These are phyloP conservation scores for Caenorhabditis afra DNA, from an alignment of 2,888 invertebrate genomes.

Conservation along the genomic window DNA sequence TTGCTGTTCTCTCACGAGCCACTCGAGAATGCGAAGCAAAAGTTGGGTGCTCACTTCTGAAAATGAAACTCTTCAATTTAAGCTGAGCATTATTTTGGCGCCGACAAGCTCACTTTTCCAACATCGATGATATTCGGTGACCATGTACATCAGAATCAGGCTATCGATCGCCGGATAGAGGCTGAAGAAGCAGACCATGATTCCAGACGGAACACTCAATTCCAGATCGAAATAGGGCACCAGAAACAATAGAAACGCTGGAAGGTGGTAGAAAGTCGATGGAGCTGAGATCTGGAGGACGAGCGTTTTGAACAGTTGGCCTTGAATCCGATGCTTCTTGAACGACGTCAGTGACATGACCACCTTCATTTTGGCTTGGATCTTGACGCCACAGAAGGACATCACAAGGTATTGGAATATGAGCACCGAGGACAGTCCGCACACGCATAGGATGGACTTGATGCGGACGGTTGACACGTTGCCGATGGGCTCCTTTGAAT, in stretches of 20 bases:
- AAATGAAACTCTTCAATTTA: too few species aligned
- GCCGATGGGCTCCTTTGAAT: too few species aligned
- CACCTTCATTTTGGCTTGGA: background rate
- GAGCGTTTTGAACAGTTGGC: background rate
- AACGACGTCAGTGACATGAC: background rate
- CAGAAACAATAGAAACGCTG: background rate
- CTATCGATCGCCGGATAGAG: conserved; percentile 25
- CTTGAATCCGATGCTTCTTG: background rate
- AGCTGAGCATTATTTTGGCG: background rate
- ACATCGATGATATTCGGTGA: conserved; percentile 8
- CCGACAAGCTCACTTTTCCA: background rate
- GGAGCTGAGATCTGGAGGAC: background rate
- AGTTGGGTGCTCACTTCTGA: too few species aligned
- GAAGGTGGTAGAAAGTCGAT: background rate
- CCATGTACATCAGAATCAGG: conserved; percentile 17
- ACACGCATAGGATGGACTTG: too few species aligned
- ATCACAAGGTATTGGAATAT: background rate
- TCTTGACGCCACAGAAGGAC: background rate
- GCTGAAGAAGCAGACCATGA: conserved; percentile 7
- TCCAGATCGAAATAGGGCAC: background rate
- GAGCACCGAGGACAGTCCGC: background rate
- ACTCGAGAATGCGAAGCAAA: too few species aligned
- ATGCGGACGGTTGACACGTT: too few species aligned
- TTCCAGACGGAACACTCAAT: conserved; percentile 1
- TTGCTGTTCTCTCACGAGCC: too few species aligned